Evolutionary conservation across 2,888 invertebrate genomes (phyloP), one percentile per base, ranked within the genome.

Genomic region (Phaonia tiefii): DNA sequence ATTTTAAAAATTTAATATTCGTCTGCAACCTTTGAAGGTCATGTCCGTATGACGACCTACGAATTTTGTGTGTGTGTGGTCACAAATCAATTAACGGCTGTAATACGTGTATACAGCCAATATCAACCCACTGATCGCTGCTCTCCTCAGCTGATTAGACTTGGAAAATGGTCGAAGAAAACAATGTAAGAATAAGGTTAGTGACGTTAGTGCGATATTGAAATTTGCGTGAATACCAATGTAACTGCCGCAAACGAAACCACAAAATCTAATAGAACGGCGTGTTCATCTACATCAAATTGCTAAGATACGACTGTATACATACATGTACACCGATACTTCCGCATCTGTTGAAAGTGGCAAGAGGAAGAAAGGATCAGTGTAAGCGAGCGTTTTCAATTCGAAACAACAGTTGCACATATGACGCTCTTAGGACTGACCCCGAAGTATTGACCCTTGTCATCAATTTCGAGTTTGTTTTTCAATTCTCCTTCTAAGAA

Each of bases 361-460:
- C 73, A 39, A 26, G 49, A 22, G 67, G 58, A 44, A 51, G 56
- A 65, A 1, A 70, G 22, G 26, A 72, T 42, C 13, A 37, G 4
- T 7, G 60, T 20, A 11, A 60, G n/a, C 37, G 22, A 70, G 56
- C 60, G 56, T 80, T 80, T 73, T 73, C 72, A 76, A 69, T 75
- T 67, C 51, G 3, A 70, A 65, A 79, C 17, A 66, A 67, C 73
- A 80, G 77, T 77, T 80, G 71, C 75, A 78, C 81, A 81, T 75
- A 78, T 81, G 78, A 78, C 78, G 63, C 72, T 72, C 56, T 75
- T 69, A 39, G 31, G 20, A 63, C 25, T 75, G 78, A 75, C 78
- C 75, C 74, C 71, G 58, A 65, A 75, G 75, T 72, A 67, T 69
- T 81, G 81, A 81, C 81, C 81, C 78, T 81, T 81, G 78, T 81